phyloP scores from a whole-genome alignment of 2,797 vertebrate species.

The Tenualosa thibaudeaui region DNA sequence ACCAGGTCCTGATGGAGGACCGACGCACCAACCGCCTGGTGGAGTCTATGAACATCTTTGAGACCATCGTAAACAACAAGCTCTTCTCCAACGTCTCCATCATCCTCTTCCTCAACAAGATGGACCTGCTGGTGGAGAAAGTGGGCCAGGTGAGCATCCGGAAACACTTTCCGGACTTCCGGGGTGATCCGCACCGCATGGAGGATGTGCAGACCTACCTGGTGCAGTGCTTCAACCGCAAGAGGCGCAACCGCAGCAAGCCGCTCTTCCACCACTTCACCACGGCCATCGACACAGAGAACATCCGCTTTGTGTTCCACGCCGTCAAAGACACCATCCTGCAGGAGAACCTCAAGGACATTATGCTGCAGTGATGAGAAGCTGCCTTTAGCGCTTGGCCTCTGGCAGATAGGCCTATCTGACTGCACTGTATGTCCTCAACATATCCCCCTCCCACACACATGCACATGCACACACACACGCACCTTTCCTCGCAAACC shows the following conservation, averaged over 20 bases:
- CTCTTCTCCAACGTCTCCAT: slow-evolving; percentile 96
- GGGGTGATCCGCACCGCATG: slow-evolving; percentile 83
- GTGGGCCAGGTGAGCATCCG: slow-evolving; percentile 87
- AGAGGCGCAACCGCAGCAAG: slow-evolving; percentile 89
- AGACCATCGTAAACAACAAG: slow-evolving; percentile 99
- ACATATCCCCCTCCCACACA: neutral
- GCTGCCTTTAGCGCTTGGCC: neutral
- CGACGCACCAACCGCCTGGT: slow-evolving; percentile 91
- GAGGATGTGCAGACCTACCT: slow-evolving; percentile 92
- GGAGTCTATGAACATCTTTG: slow-evolving; percentile 98
- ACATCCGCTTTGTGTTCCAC: slow-evolving; percentile 96
- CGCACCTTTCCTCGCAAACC: neutral
- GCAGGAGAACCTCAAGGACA: slow-evolving; percentile 95
- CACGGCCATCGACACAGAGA: slow-evolving; percentile 95
- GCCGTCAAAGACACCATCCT: slow-evolving; percentile 98
- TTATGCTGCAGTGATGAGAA: slow-evolving; percentile 90
- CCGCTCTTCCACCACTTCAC: slow-evolving; percentile 97
- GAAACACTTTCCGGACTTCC: slow-evolving; percentile 93
- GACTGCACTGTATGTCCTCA: slow-evolving; percentile 9
- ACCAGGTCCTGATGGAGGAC: slow-evolving; percentile 97
- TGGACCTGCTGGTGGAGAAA: slow-evolving; percentile 92
- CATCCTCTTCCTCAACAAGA: slow-evolving; percentile 98
- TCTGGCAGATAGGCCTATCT: neutral
- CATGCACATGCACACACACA: neutral
- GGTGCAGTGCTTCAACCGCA: slow-evolving; percentile 92